Base-by-base conservation (phyloP, 2,888 invertebrate species). In the Microchrysa polita region DNA sequence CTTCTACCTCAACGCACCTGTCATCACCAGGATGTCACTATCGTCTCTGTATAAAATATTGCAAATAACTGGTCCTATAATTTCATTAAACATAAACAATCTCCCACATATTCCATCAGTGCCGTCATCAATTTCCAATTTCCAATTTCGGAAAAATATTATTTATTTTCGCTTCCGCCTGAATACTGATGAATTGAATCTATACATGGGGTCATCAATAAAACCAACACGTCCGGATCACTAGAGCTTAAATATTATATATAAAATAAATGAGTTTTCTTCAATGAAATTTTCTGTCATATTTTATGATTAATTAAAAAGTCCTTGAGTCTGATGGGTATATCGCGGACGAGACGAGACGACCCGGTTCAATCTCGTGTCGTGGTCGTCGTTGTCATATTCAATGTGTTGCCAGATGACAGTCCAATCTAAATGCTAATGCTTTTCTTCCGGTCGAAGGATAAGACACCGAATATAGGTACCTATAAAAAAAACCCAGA, bases 351-450 rank as follows among this genome's bases (percentile, higher is more conserved):
- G n/a, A n/a, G n/a, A n/a, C n/a, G n/a, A n/a, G n/a, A 61, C 61
- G 40, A 12, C 42, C 2, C 27, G 27, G 27, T 34, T 34, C 27
- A 34, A 2, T 34, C 27, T 34, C 27, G n/a, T n/a, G n/a, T n/a
- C n/a, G n/a, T n/a, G 42, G 63, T n/a, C 20, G 63, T 63, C 63
- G 44, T 48, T 40, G 40, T 42, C 40, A 23, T 44, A 55, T 69
- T 55, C 48, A 23, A 69, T 34, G 57, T 20, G 40, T 52, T 27
- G 42, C 69, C 57, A 69, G 69, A 55, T 69, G 69, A 55, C 69
- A 69, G 69, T 40, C 42, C 57, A 69, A 69, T 69, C 57, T 69
- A 69, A 69, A 69, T 69, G 69, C 55, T 69, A 69, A 69, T 69
- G 69, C 20, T 40, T 14, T 69, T 57, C 40, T 69, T 69, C 55